Base-by-base conservation (phyloP, 2,113 vertebrate genomes). In the Poeciliopsis occidentalis region DNA sequence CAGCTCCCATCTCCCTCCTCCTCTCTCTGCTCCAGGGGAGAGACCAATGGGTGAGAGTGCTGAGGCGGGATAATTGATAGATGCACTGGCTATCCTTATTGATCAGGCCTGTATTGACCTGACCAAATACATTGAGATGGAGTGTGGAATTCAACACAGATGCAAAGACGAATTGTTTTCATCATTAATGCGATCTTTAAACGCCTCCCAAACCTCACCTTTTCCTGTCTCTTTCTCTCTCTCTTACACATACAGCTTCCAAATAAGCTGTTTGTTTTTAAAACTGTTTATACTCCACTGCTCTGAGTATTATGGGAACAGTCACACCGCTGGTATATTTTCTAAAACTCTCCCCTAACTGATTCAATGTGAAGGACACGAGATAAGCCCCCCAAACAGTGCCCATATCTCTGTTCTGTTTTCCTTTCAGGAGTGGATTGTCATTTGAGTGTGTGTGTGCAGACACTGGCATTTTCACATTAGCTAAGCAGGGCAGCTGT, bases 41-140 rank as follows among this genome's bases (percentile, higher is more conserved):
- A 87, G 87, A 91, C 92, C 92, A 92, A 90, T 91, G 93, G 90
- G 93, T 91, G 91, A 93, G 93, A 94, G 91, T 94, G 91, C 92
- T 94, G 94, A 94, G 93, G 91, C 92, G 92, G 94, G 93, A 95
- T 94, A 95, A 95, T 94, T 95, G 95, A 95, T 94, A 94, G 94
- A 95, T 95, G 93, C 91, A 93, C 92, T 94, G 94, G 92, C 94
- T 93, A 94, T 95, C 93, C 92, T 91, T 93, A 95, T 95, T 85
- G 95, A 95, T 95, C 93, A 92, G 90, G 78, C 67, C 88, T 77
- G 84, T 94, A 95, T 94, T 91, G 95, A 95, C 90, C 90, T 85
- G 84, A 92, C 91, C 93, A 94, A 95, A 94, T 95, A 95, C 94
- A 94, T 94, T 94, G 93, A 95, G 94, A 95, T 95, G 91, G 93